Evolutionary conservation across 2,797 vertebrate genomes (phyloP), one percentile per base, ranked within the genome.

Genomic region (Ctenosaura bakeri): DNA sequence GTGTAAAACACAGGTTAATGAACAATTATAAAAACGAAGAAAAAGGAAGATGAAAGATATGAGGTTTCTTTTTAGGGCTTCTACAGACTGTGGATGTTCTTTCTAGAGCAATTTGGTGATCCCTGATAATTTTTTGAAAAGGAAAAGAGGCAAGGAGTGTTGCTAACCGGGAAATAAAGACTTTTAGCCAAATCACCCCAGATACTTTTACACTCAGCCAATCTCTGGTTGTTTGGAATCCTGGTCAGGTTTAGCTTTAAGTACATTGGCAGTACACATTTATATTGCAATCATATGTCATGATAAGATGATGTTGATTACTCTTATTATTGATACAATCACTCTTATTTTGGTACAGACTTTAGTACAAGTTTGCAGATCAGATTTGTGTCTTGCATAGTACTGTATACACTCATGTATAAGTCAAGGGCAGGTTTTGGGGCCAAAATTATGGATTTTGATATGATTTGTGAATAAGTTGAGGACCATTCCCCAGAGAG

Each of bases 1-100:
- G 77, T 92, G 91, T 94, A 90, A 92, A 66, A 86, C 50, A 50
- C 80, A 91, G 59, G 95, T 95, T 96, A 96, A 96, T 94, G 90
- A 93, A 91, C 95, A 73, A 79, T 95, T 91, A 88, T 22, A 59
- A 71, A 93, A 93, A 91, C 16, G 0, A 90, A 78, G 93, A 93
- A 90, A 64, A 90, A 93, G 66, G 18, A 6, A 24, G 66, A 89
- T 92, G 50, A 38, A 26, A 79, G 24, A 83, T 3, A 22, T 78
- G 29, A 81, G 16, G 52, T 24, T 78, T 50, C 8, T 56, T 76
- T 89, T 80, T 20, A 88, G 32, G 8, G 88, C 76, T 26, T 52
- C 38, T 18, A 56, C 3, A 69, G 42, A 62, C 46, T 42, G 50
- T 1, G 52, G 62, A 90, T 88, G 79, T 54, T 90, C 71, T 90